Conservation (phyloP, 2,888 invertebrate species). For the Chrysodeixis includens region DNA sequence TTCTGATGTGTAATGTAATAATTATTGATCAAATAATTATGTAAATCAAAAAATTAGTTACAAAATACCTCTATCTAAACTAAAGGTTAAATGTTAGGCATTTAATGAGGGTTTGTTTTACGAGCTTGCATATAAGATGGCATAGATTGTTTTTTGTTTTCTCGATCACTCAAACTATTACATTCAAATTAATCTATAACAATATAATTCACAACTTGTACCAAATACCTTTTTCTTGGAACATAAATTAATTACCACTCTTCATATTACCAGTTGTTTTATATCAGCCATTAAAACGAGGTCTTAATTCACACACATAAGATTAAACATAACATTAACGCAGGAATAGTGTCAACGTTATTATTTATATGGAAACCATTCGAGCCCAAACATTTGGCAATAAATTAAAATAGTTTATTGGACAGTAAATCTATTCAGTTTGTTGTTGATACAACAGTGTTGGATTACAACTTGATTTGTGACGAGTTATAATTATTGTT, state of each 20-base stretch:
- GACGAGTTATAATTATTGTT: constrained; percentile 58
- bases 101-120: too few relatives aligned
- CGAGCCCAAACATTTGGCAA: constrained; percentile 65
- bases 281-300: constrained; percentile 7
- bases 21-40: too few relatives aligned
- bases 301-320: constrained; percentile 24
- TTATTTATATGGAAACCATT: constrained; percentile 66
- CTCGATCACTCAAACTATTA: too few relatives aligned
- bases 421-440: constrained; percentile 69
- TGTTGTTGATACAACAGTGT: constrained; percentile 68
- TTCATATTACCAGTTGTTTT: constrained; percentile 3
- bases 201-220: too few relatives aligned
- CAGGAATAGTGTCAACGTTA: constrained; percentile 61
- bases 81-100: too few relatives aligned
- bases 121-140: too few relatives aligned
- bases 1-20: too few relatives aligned
- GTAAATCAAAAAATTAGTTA: too few relatives aligned
- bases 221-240: neutral
- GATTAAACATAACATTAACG: constrained; percentile 41
- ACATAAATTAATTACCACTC: neutral
- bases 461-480: constrained; percentile 71
- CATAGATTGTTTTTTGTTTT: too few relatives aligned
- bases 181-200: too few relatives aligned
- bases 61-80: too few relatives aligned
- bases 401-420: constrained; percentile 70